Conservation (phyloP, 2,888 invertebrate genomes). For the Pollenia griseotomentosa region DNA sequence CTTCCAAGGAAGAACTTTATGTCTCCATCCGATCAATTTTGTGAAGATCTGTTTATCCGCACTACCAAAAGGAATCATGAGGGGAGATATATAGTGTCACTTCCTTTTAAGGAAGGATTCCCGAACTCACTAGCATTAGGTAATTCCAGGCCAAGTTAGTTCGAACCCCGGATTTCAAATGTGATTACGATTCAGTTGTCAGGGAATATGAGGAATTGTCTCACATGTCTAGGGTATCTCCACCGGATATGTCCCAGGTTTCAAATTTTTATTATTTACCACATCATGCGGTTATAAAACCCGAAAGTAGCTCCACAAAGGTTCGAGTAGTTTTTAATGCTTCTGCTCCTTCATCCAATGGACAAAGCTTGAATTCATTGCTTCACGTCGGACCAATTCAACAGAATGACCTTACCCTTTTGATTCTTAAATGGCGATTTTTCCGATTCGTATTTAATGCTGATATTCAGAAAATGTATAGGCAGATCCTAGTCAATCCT, state of each 20-base stretch:
- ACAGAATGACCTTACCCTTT: slow-evolving; percentile 49
- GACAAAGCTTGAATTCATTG: slow-evolving; percentile 49
- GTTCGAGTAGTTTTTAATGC: too few species aligned
- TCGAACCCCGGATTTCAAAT: slow-evolving; percentile 11
- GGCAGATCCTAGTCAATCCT: slow-evolving; percentile 52
- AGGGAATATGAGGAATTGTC: slow-evolving; percentile 74
- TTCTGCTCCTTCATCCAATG: too few species aligned
- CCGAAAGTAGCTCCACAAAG: too few species aligned
- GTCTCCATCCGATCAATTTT: too few species aligned
- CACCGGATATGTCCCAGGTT: not conserved
- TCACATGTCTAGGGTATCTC: slow-evolving; percentile 72
- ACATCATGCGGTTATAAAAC: slow-evolving; percentile 68
- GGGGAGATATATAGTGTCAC: not conserved
- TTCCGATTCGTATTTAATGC: slow-evolving; percentile 54
- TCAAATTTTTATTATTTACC: slow-evolving; percentile 58
- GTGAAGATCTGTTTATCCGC: too few species aligned
- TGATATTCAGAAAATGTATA: slow-evolving; percentile 67
- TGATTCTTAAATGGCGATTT: slow-evolving; percentile 48
- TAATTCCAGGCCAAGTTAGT: not conserved
- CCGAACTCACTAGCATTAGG: not conserved
- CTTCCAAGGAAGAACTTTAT: too few species aligned
- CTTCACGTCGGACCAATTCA: slow-evolving; percentile 55
- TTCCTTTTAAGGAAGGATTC: not conserved
- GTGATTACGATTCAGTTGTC: slow-evolving; percentile 40
- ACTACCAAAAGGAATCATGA: too few species aligned